Base-by-base conservation (phyloP, 2,888 invertebrate species). In the Baccha elongata region DNA sequence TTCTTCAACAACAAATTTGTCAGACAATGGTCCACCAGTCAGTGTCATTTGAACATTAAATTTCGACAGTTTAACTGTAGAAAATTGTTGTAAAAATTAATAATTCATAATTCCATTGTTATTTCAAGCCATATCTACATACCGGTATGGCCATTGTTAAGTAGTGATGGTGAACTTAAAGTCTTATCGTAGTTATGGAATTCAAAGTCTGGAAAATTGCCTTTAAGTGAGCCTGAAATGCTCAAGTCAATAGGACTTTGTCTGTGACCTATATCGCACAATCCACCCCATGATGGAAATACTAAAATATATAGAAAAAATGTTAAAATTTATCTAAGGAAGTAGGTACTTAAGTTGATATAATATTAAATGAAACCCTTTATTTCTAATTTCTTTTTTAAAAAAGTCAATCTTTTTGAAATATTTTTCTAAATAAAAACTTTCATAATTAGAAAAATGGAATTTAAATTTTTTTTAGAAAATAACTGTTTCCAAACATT, bases 191-290 rank as follows among this genome's bases (percentile, higher is more conserved):
- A 90, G 71, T 88, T 87, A 5, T 88, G 81, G 26, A 89, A 90
- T 10, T 86, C 74, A 5, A 91, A 84, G 0, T 86, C 71, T n/a
- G 86, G 86, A 71, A 87, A 91, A 35, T 87, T 84, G 4, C 90
- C 93, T 48, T 92, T 89, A 8, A 93, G 86, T 0, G 94, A 92
- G 1, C 92, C 90, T 6, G 92, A 91, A 6, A 91, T 91, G 85
- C 92, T 91, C 60, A 97, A 93, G 90, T 96, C 93, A 85, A 97
- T 95, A 0, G 97, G 97, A 0, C 96, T 96, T 89, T 97, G 97
- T 40, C 91, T 89, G 37, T 87, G 88, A 0, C 96, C 96, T 0
- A 86, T 89, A 19, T 88, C 89, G 86, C 95, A 95, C n/a, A 92
- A 87, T 10, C 93, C 94, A 3, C 93, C 92, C 95, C 95, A 95